A percentile compares a stretch with the other conserved stretches of the same genome.
phyloP scores from a whole-genome alignment of 2,797 vertebrate species.

The Protonibea diacanthus region DNA sequence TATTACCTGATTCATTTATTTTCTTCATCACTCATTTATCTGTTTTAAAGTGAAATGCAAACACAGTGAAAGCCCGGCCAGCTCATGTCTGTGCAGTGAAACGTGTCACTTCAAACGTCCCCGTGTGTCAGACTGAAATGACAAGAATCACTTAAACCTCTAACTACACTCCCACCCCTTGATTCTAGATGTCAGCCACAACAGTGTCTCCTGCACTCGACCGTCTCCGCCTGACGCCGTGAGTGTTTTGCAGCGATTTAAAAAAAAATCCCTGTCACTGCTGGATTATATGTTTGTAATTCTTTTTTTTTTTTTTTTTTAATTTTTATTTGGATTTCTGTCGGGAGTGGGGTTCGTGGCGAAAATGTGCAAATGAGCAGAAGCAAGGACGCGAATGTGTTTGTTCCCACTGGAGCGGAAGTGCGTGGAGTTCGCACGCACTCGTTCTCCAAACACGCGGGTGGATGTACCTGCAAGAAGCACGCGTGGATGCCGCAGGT shows the following conservation, averaged over 20 bases:
- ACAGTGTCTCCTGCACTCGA: background rate
- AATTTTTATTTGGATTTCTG: too few species aligned
- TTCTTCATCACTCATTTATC: too few species aligned
- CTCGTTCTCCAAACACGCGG: background rate
- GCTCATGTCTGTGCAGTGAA: background rate
- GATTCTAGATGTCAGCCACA: slow-evolving; percentile 43
- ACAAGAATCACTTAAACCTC: slow-evolving; percentile 32
- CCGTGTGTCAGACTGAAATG: slow-evolving; percentile 8
- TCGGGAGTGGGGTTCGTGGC: too few species aligned
- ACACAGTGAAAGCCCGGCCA: background rate
- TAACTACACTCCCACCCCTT: background rate
- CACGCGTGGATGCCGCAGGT: slow-evolving; percentile 18
- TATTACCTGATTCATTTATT: background rate
- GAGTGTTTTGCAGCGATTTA: slow-evolving; percentile 39
- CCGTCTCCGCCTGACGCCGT: slow-evolving; percentile 7
- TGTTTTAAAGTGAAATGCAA: too few species aligned
- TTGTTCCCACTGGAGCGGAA: background rate
- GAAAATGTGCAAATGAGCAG: too few species aligned
- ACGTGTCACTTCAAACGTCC: too few species aligned
- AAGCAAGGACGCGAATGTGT: too few species aligned
- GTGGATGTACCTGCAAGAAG: slow-evolving; percentile 11
- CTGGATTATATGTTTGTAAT: too few species aligned
- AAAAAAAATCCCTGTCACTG: too few species aligned
- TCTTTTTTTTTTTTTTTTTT: too few species aligned
- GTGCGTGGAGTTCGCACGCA: background rate